Evolutionary conservation across 2,113 vertebrate genomes (phyloP), one percentile per base, ranked within the genome.

Genomic region (Hystrix cristata): DNA sequence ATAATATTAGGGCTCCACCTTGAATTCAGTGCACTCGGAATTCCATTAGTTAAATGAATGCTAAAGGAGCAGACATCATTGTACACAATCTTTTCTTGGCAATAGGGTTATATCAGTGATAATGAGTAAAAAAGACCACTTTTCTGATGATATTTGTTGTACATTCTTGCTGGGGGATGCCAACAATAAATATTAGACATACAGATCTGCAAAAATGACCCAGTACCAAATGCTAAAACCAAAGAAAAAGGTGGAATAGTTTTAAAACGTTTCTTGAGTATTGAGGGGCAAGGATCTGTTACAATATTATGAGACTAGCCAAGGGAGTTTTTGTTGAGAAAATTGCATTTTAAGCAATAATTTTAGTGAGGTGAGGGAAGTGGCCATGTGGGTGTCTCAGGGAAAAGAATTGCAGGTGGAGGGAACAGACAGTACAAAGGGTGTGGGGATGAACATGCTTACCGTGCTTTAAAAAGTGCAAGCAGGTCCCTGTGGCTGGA

Each of bases 371-470:
- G 7, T 18, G 11, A 69, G 15, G n/a, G 43, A 76, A 69, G 21
- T 43, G 15, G 14, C 31, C n/a, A 27, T 16, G 0, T 81, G 84
- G 0, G 21, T 23, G 38, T 71, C 38, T 19, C 48, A 65, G 48
- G n/a, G 43, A 31, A 67, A 53, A 76, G 51, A 85, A 74, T 38
- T 69, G 29, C 34, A 55, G 48, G 18, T 14, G 59, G 53, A 90
- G 2, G 1, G 25, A 91, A n/a, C 0, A 48, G 14, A 16, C 18
- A 65, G 21, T 5, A 7, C 19, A 72, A 43, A 76, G 18, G 46
- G 72, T n/a, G 7, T 0, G 19, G 43, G n/a, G 27, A 46, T 71
- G 21, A 34, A 0, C 13, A 18, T 7, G 8, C 0, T 21, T 19
- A n/a, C 9, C 16, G 2, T 16, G 18, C 59, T 69, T 51, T 2